Percentiles rank a stretch among this genome's conserved stretches.
These are phyloP conservation scores for Tetragonisca angustula DNA, from an alignment of 2,888 invertebrate genomes.

Conservation along the genomic window DNA sequence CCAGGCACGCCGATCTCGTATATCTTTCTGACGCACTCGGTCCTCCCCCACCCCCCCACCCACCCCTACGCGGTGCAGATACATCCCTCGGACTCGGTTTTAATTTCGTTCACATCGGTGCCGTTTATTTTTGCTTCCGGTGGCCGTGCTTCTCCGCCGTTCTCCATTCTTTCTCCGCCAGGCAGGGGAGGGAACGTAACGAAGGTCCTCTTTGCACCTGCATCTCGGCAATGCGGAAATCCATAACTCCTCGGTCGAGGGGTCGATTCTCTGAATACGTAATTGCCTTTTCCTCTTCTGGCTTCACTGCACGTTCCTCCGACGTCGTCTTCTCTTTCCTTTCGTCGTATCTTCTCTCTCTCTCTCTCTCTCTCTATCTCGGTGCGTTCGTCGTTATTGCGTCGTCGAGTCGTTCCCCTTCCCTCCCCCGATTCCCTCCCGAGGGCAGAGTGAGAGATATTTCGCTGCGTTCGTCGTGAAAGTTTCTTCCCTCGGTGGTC, in stretches of 20 bases:
- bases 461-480: background rate
- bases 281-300: constrained; percentile 65
- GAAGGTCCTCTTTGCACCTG: constrained; percentile 63
- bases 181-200: constrained; percentile 61
- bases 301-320: constrained; percentile 47
- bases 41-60: too few species aligned
- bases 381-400: constrained; percentile 62
- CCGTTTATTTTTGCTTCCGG: constrained; percentile 59
- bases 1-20: constrained; percentile 64
- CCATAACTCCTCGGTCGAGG: constrained; percentile 68
- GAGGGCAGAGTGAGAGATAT: background rate
- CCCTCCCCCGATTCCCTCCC: too few species aligned
- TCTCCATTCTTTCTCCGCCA: background rate
- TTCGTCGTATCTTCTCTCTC: background rate
- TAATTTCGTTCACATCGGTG: constrained; percentile 66
- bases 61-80: constrained; percentile 45
- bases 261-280: constrained; percentile 72
- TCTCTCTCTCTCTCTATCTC: background rate
- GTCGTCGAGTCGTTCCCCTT: constrained; percentile 3
- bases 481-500: background rate
- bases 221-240: constrained; percentile 64
- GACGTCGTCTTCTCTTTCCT: constrained; percentile 1
- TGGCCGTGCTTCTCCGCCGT: constrained; percentile 16
- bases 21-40: constrained; percentile 63
- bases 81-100: constrained; percentile 63